These are phyloP conservation scores for Chanos chanos DNA, from an alignment of 2,797 vertebrate genomes.

Conservation along the genomic window DNA sequence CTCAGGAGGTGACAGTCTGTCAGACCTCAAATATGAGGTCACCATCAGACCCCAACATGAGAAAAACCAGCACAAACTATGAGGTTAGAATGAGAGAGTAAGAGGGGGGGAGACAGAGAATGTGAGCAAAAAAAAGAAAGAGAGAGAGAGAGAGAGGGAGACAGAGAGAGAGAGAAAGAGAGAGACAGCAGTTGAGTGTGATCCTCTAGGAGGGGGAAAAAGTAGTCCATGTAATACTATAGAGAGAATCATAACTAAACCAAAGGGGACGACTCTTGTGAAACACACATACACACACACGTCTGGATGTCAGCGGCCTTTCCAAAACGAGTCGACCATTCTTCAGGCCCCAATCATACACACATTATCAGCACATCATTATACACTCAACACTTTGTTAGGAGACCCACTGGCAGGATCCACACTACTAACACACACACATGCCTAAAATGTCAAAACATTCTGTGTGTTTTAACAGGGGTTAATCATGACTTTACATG, in stretches of 20 bases:
- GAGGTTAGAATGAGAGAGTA: slow-evolving; percentile 1
- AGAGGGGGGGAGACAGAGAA: too few relatives aligned
- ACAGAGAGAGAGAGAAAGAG: neutral
- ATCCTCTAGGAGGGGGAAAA: too few relatives aligned
- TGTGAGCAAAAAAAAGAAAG: slow-evolving; percentile 12
- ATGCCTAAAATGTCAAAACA: neutral
- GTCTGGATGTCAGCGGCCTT: too few relatives aligned
- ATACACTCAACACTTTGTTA: slow-evolving; percentile 30
- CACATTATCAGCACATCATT: slow-evolving; percentile 3
- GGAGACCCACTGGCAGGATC: neutral
- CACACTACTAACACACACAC: neutral
- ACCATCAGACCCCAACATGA: slow-evolving; percentile 45
- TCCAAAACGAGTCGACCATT: neutral
- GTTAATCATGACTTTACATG: too few relatives aligned
- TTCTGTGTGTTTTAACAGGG: too few relatives aligned
- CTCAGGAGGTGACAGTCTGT: slow-evolving; percentile 43
- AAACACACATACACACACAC: too few relatives aligned
- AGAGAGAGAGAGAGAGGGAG: slow-evolving; percentile 25
- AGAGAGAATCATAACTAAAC: neutral
- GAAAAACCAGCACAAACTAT: slow-evolving; percentile 55
- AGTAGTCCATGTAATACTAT: too few relatives aligned
- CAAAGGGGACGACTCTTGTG: too few relatives aligned
- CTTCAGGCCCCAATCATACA: neutral
- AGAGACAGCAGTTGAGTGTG: too few relatives aligned
- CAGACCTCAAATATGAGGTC: slow-evolving; percentile 49